Evolutionary conservation across 2,888 invertebrate genomes (phyloP).

Genomic region (Pachymerium ferrugineum): DNA sequence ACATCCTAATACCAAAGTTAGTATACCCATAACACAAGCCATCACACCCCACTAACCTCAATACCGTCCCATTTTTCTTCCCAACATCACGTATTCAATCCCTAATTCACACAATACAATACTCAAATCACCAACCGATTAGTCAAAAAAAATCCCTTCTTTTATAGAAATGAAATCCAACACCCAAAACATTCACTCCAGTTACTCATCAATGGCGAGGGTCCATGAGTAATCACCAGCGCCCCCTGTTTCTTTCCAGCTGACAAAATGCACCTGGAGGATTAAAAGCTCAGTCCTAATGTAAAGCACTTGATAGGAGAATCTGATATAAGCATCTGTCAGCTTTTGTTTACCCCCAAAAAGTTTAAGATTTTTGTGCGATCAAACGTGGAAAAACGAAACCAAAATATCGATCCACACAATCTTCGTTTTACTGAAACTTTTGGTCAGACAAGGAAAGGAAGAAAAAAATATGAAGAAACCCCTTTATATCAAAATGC

Average conservation of each 20-base stretch:
- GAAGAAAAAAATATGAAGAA: background rate
- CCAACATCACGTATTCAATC: too few relatives aligned
- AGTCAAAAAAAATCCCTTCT: background rate
- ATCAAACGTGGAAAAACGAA: too few relatives aligned
- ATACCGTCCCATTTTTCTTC: too few relatives aligned
- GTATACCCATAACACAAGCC: too few relatives aligned
- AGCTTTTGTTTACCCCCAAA: background rate
- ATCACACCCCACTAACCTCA: too few relatives aligned
- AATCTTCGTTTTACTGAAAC: too few relatives aligned
- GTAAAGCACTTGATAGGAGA: background rate
- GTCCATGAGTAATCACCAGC: conserved; percentile 7
- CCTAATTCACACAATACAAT: too few relatives aligned
- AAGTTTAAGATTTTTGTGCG: too few relatives aligned
- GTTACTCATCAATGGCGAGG: background rate
- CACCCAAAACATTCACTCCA: background rate
- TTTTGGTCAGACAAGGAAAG: background rate
- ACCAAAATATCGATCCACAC: too few relatives aligned
- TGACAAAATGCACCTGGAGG: background rate
- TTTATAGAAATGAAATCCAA: background rate
- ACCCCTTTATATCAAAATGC: background rate
- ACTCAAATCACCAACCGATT: too few relatives aligned
- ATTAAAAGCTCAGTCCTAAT: conserved; percentile 1
- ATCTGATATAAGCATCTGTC: conserved; percentile 1
- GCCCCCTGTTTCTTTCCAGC: background rate
- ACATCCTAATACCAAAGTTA: too few relatives aligned